Evolutionary conservation across 2,797 vertebrate species (phyloP), one percentile per base, ranked within the genome.

Genomic region (Phalanger gymnotis): DNA sequence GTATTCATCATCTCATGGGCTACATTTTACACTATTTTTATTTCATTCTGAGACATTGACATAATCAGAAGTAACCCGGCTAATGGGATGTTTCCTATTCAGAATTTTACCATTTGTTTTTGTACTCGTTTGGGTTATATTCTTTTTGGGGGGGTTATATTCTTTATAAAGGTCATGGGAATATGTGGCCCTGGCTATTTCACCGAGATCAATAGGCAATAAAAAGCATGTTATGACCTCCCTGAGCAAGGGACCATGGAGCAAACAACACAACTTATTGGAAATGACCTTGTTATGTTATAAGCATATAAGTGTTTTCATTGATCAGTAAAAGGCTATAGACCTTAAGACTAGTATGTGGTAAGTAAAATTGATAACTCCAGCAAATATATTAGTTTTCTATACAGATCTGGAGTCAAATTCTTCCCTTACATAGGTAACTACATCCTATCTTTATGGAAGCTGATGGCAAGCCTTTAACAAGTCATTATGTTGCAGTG

Each of bases 281-380:
- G 40, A 92, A n/a, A 6, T 27, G 95, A 93, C 73, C 0, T 0
- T 95, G 12, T 0, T 91, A 34, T 6, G 54, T 27, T 54, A 91
- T 27, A 66, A 61, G n/a, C 58, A n/a, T 97, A 54, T 12, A 97
- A 96, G 57, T n/a, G n/a, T 0, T 92, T 96, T 92, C 92, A 92
- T 56, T 90, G 91, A 87, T 40, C 12, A 94, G 94, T 92, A 53
- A 19, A 73, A 58, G 47, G 4, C 2, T 56, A 34, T 55, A 53
- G 28, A 93, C 55, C 87, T 57, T 25, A 19, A 53, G 47, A 10
- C 12, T 66, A n/a, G 0, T n/a, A 12, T 73, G 0, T 66, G 30
- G 94, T 9, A 96, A 91, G 40, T 52, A 96, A 96, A 73, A 90
- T 73, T 0, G 2, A 19, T 7, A 73, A 5, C 10, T 47, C 13